A percentile compares a stretch with the other conserved stretches of the same genome.
Conservation (phyloP, 1,140 invertebrate genomes). For the Arion vulgaris region DNA sequence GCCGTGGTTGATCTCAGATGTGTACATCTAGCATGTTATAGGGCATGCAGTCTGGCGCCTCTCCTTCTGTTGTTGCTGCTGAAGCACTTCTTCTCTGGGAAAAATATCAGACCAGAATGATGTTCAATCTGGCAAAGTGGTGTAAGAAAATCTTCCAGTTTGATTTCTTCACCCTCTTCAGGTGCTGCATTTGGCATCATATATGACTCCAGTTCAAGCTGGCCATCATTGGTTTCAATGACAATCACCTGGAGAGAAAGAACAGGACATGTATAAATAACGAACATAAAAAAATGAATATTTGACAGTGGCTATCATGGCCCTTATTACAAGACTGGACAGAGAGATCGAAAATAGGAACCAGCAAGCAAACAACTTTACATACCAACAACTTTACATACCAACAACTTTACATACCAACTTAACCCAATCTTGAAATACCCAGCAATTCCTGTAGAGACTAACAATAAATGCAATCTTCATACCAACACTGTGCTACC, state of each 20-base stretch:
- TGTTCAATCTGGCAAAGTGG: conserved; percentile 41
- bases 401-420: too few species aligned
- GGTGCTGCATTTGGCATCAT: conserved; percentile 32
- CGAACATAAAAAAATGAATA: too few species aligned
- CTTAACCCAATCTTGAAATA: too few species aligned
- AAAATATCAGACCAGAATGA: conserved; percentile 39
- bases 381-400: too few species aligned
- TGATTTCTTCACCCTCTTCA: conserved; percentile 28
- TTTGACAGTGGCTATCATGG: too few species aligned
- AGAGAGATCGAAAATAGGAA: too few species aligned
- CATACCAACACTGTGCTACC: too few species aligned
- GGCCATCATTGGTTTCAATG: conserved; percentile 38
- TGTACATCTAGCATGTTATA: conserved; percentile 11
- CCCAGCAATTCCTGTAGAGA: too few species aligned
- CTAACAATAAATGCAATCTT: too few species aligned
- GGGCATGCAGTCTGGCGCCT: conserved; percentile 37
- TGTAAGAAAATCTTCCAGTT: conserved; percentile 35
- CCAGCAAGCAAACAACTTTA: too few species aligned
- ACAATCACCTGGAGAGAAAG: conserved; percentile 28
- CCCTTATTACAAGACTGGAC: too few species aligned
- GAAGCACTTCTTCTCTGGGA: conserved; percentile 43
- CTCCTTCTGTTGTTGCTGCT: conserved; percentile 41
- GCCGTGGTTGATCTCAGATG: neutral
- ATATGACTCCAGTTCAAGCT: conserved; percentile 38
- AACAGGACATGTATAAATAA: neutral